These are phyloP conservation scores for Drosophila guanche DNA, from an alignment of 1,140 invertebrate species.

Conservation along the genomic window DNA sequence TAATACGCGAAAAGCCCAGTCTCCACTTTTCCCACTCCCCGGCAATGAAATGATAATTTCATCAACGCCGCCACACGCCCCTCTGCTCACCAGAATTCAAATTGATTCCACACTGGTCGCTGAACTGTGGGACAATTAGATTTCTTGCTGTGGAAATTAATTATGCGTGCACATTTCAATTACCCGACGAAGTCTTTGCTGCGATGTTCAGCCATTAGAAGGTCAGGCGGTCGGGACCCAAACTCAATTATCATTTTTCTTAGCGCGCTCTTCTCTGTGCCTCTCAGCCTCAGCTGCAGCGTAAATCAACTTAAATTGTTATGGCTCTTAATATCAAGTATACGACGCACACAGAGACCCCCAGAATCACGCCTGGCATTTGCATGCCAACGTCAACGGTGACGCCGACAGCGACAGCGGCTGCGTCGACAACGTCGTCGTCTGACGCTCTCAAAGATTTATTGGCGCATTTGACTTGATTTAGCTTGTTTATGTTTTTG, in stretches of 20 bases:
- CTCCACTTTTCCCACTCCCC: not conserved
- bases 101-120: conserved; percentile 55
- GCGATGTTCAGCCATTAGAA: conserved; percentile 33
- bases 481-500: conserved; percentile 82
- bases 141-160: conserved; percentile 59
- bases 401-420: conserved; percentile 50
- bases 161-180: conserved; percentile 74
- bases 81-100: conserved; percentile 30
- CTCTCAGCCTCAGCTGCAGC: conserved; percentile 10
- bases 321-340: conserved; percentile 53
- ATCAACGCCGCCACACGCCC: conserved; percentile 14
- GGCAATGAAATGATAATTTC: conserved; percentile 51
- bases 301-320: conserved; percentile 71
- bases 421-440: conserved; percentile 35
- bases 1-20: conserved; percentile 48
- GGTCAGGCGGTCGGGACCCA: conserved; percentile 14
- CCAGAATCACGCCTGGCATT: conserved; percentile 48
- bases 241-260: conserved; percentile 52
- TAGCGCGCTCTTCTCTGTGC: not conserved
- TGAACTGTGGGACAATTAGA: conserved; percentile 47
- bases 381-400: conserved; percentile 54
- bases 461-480: conserved; percentile 80
- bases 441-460: conserved; percentile 62
- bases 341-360: conserved; percentile 22
- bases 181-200: conserved; percentile 28